A percentile compares a stretch with the other conserved stretches of the same genome.
phyloP scores from a whole-genome alignment of 92 coral and sea anemone species.

The Palythoa grandiflora region DNA sequence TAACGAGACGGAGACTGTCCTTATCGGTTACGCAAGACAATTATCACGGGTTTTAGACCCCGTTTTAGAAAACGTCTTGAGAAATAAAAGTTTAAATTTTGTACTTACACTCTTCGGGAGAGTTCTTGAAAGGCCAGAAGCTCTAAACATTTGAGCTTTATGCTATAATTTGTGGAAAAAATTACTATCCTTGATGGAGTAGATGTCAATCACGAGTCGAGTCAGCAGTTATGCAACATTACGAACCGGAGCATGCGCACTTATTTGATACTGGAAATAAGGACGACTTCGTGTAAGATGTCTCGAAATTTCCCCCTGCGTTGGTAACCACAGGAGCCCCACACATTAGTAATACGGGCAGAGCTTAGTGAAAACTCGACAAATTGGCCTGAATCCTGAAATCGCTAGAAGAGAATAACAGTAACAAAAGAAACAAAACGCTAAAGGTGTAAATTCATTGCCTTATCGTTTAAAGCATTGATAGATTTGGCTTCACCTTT shows the following conservation, averaged over 20 bases:
- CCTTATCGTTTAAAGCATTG: no score
- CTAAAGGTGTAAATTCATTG: no score
- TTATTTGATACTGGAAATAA: background rate
- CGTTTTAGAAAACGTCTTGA: no score
- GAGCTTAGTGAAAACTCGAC: no score
- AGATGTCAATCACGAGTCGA: background rate
- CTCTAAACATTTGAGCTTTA: constrained; percentile 65
- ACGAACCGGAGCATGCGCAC: constrained; percentile 14
- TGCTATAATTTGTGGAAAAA: background rate
- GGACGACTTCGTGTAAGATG: background rate
- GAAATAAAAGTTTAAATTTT: background rate
- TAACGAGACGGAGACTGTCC: no score
- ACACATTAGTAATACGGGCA: no score
- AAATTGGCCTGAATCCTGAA: no score
- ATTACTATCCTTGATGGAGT: background rate
- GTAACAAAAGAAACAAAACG: no score
- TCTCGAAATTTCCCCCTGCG: background rate
- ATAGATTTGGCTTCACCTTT: no score
- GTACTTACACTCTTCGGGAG: constrained; percentile 75
- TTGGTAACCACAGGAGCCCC: no score
- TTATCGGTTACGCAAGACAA: no score
- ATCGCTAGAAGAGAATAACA: no score
- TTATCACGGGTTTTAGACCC: background rate
- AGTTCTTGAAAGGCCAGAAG: constrained; percentile 71
- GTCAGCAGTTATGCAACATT: constrained; percentile 26